These are phyloP conservation scores for Hemicrepidius hirtus DNA, from an alignment of 2,888 invertebrate species.

Conservation along the genomic window DNA sequence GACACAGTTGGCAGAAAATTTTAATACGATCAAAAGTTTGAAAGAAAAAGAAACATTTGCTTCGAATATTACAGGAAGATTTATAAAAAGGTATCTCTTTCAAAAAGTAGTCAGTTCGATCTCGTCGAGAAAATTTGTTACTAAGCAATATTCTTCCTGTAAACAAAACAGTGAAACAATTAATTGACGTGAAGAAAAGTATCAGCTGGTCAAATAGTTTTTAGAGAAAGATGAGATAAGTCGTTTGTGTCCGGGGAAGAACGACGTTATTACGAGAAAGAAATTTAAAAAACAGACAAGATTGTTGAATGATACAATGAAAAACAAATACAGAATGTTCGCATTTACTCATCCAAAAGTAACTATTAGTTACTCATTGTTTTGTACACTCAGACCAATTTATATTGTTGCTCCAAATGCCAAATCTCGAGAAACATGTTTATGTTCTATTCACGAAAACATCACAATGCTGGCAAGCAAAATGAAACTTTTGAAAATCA, in stretches of 20 bases:
- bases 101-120: background rate
- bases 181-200: background rate
- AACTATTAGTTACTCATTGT: background rate
- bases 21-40: background rate
- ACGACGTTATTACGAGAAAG: background rate
- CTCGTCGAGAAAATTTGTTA: background rate
- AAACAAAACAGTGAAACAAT: background rate
- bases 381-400: background rate
- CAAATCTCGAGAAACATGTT: background rate
- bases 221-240: background rate
- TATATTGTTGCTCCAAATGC: background rate
- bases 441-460: background rate
- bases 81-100: background rate
- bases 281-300: background rate
- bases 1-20: background rate
- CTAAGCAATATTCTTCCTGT: background rate
- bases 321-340: background rate
- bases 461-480: background rate
- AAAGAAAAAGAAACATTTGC: background rate
- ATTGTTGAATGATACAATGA: background rate
- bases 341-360: too few species aligned
- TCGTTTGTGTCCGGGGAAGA: background rate
- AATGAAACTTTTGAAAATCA: background rate
- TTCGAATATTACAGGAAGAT: background rate
- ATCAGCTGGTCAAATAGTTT: background rate